Percentiles rank a stretch among this genome's conserved stretches.
Conservation (phyloP, 2,797 vertebrate species). For the Ambastaia sidthimunki region DNA sequence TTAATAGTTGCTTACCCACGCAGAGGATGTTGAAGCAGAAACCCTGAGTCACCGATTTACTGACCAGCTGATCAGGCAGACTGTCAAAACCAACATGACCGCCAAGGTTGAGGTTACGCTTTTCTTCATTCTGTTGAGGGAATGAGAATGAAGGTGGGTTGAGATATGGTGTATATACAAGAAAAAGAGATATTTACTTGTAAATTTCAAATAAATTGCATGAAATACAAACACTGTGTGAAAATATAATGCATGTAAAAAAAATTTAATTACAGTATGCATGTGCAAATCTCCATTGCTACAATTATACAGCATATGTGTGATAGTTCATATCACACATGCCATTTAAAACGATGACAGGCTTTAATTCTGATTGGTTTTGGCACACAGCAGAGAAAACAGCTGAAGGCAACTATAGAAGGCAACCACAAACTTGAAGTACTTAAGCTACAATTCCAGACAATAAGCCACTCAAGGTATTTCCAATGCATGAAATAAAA, state of each 20-base stretch:
- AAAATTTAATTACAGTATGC: too few species aligned
- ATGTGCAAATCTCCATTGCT: too few species aligned
- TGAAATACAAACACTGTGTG: too few species aligned
- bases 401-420: too few species aligned
- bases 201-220: too few species aligned
- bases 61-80: slow-evolving; percentile 97
- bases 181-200: too few species aligned
- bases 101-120: slow-evolving; percentile 88
- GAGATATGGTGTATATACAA: not conserved
- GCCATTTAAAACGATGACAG: too few species aligned
- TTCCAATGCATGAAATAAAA: not conserved
- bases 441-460: not conserved
- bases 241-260: too few species aligned
- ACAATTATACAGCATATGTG: too few species aligned
- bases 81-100: slow-evolving; percentile 99
- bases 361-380: not conserved
- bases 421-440: too few species aligned
- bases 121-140: slow-evolving; percentile 86
- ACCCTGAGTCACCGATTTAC: slow-evolving; percentile 96
- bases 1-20: slow-evolving; percentile 85
- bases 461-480: not conserved
- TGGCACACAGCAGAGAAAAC: too few species aligned
- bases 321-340: too few species aligned
- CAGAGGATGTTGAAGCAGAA: slow-evolving; percentile 99
- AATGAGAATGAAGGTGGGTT: not conserved